Evolutionary conservation across 2,113 vertebrate genomes (phyloP), one percentile per base, ranked within the genome.

Genomic region (Calypte anna): DNA sequence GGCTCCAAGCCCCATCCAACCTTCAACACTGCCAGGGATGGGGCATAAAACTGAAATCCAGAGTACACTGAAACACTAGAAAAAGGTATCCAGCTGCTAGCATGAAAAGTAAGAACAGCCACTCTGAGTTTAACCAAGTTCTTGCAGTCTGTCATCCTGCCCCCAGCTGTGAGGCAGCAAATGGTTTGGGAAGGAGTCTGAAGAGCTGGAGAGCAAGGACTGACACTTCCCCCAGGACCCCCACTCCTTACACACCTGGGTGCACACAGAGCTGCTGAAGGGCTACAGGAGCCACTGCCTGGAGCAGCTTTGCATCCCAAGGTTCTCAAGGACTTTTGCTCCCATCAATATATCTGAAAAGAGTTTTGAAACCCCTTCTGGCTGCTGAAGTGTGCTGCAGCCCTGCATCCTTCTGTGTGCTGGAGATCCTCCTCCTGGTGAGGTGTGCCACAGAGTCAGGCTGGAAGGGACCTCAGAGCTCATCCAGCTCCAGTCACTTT

Each of bases 271-370:
- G 24, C 25, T 54, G 22, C 54, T 40, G 31, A 58, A n/a, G 59
- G 25, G 38, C 30, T 21, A 27, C 4, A 1, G 9, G 44, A 78
- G 4, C 8, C 51, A 40, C 10, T 0, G 0, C 23, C 61, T 38
- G 19, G 9, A 78, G 14, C 14, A 27, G 12, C 30, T 36, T 48
- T 33, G 30, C 48, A 50, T 28, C 27, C 44, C 36, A 53, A 72
- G 14, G 22, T n/a, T 51, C 15, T 0, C 23, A 31, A 31, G 19
- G 27, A n/a, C 24, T 53, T 72, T 53, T 58, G 10, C 22, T 78
- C 28, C 33, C 15, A 31, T 53, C 28, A 66, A 46, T 9, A 3
- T 59, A 30, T 36, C 43, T 33, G 14, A 17, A 3, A 24, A 40
- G 27, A 50, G 40, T 40, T 40, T 40, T 40, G 40, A 40, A 69